Conservation (phyloP, 2,113 vertebrate species). For the Psilopsiagon aurifrons region DNA sequence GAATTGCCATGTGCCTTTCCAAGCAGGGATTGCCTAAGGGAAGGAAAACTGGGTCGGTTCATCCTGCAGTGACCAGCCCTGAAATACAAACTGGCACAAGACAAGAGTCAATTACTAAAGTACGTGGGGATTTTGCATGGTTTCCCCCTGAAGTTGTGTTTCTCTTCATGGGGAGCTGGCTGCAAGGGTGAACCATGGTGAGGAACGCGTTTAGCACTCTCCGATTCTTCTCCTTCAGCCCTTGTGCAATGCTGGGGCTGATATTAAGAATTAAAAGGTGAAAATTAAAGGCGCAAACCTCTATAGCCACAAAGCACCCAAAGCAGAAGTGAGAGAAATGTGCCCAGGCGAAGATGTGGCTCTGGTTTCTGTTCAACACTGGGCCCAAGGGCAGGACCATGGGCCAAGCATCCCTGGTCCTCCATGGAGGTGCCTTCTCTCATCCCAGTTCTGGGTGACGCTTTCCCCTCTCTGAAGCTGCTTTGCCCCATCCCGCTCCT, state of each 20-base stretch:
- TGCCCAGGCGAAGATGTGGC: not conserved
- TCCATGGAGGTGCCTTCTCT: rapidly evolving
- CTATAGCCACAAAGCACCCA: not conserved
- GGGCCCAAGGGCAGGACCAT: not conserved
- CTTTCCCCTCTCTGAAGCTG: too few relatives aligned
- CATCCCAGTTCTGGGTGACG: rapidly evolving
- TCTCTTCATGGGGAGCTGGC: not conserved
- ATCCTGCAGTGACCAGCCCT: not conserved
- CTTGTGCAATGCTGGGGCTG: not conserved
- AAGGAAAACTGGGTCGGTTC: not conserved
- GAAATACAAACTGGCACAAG: not conserved
- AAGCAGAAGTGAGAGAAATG: not conserved
- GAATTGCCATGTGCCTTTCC: not conserved
- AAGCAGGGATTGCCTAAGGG: not conserved
- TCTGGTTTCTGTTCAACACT: rapidly evolving
- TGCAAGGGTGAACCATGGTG: not conserved
- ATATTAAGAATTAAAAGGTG: not conserved
- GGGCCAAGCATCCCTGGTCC: not conserved
- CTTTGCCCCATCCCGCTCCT: not conserved
- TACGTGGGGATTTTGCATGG: rapidly evolving
- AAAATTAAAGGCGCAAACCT: not conserved
- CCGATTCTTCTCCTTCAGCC: not conserved
- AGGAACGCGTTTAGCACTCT: not conserved
- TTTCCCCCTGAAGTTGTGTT: rapidly evolving
- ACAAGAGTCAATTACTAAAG: not conserved